phyloP scores from a whole-genome alignment of 1,140 invertebrate genomes.

The Trichonephila clavipes region DNA sequence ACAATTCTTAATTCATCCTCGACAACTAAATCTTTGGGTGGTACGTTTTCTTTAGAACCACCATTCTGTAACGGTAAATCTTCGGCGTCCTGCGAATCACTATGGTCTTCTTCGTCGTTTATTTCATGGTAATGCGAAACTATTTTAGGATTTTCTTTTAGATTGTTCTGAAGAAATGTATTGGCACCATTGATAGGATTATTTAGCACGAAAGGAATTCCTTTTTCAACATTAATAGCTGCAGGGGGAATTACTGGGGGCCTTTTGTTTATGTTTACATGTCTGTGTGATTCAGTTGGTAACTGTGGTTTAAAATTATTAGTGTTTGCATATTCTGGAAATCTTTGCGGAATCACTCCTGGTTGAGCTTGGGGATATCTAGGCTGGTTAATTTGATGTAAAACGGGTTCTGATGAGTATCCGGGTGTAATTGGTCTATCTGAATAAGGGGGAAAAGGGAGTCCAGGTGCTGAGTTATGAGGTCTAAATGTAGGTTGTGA shows the following conservation, averaged over 20 bases:
- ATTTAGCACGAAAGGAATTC: neutral
- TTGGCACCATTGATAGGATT: neutral
- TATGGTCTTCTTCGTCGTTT: neutral
- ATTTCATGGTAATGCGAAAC: neutral
- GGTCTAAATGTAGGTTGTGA: neutral
- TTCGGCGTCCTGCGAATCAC: neutral
- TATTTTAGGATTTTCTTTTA: neutral
- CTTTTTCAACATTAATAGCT: neutral
- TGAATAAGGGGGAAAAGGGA: neutral
- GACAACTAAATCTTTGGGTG: neutral
- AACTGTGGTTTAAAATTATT: neutral
- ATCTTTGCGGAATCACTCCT: neutral
- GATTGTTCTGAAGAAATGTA: neutral
- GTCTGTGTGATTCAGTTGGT: neutral
- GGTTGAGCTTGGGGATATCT: neutral
- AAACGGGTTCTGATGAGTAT: neutral
- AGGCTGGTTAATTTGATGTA: neutral
- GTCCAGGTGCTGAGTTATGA: neutral
- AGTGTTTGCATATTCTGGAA: neutral
- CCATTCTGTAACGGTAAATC: neutral
- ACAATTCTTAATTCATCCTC: slow-evolving; percentile 33
- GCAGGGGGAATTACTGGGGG: neutral
- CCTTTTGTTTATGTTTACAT: neutral
- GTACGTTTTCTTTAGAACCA: neutral
- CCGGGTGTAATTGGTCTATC: neutral